Evolutionary conservation across 2,797 vertebrate genomes (phyloP).

Genomic region (Sylvilagus floridanus): DNA sequence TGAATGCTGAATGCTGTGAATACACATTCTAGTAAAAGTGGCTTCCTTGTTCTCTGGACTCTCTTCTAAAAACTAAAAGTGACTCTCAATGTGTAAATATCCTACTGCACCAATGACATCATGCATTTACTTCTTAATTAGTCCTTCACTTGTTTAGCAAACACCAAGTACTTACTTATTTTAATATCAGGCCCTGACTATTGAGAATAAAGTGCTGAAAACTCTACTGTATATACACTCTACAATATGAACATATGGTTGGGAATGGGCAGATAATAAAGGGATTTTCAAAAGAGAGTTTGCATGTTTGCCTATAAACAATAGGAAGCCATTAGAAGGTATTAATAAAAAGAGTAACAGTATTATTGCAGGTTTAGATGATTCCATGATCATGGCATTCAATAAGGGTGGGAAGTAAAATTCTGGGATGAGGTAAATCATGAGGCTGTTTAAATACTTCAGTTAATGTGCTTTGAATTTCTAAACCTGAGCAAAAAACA

Average conservation of each 20-base stretch:
- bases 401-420: not conserved
- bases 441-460: not conserved
- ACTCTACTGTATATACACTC: not conserved
- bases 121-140: not conserved
- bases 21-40: not conserved
- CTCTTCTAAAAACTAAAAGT: not conserved
- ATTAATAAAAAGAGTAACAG: not conserved
- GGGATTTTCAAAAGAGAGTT: not conserved
- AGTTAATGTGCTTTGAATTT: not conserved
- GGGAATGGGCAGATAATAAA: not conserved
- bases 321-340: not conserved
- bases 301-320: not conserved
- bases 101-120: not conserved
- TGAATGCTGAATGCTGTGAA: not conserved
- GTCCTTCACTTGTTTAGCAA: not conserved
- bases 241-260: not conserved
- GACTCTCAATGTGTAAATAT: not conserved
- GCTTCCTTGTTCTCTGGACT: not conserved
- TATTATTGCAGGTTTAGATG: not conserved
- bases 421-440: not conserved
- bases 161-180: not conserved
- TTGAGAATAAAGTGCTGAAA: not conserved
- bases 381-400: not conserved
- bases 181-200: not conserved
- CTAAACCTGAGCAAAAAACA: not conserved